Conservation (phyloP, 2,113 vertebrate species). For the Laticauda laticaudata region DNA sequence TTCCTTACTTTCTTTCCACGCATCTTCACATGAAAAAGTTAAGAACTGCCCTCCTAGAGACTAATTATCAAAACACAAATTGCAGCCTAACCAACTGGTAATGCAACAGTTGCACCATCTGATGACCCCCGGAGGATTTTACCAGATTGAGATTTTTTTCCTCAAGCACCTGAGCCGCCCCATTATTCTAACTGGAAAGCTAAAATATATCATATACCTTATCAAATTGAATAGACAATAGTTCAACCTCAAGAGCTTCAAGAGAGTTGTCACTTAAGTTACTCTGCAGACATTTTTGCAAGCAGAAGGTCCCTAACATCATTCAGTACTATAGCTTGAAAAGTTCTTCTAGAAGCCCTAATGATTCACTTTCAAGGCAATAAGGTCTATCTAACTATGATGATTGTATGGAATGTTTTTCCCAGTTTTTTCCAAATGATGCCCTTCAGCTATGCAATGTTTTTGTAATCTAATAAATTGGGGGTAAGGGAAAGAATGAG, state of each 20-base stretch:
- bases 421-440: neutral
- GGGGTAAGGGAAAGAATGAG: neutral
- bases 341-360: neutral
- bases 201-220: neutral
- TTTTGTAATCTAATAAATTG: neutral
- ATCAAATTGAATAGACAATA: neutral
- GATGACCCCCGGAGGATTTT: neutral
- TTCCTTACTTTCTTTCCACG: neutral
- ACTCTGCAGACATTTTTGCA: neutral
- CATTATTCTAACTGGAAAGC: neutral
- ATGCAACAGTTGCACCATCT: constrained; percentile 31
- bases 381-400: neutral
- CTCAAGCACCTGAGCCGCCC: neutral
- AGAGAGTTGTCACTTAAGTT: neutral
- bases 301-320: neutral
- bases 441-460: neutral
- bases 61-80: constrained; percentile 5
- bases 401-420: neutral
- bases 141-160: neutral
- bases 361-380: neutral
- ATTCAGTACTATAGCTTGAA: neutral
- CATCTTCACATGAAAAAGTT: neutral
- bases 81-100: neutral
- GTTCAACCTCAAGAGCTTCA: neutral
- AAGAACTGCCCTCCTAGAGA: neutral